Evolutionary conservation across 2,797 vertebrate species (phyloP).

Genomic region (Melanotaenia pygmaea): DNA sequence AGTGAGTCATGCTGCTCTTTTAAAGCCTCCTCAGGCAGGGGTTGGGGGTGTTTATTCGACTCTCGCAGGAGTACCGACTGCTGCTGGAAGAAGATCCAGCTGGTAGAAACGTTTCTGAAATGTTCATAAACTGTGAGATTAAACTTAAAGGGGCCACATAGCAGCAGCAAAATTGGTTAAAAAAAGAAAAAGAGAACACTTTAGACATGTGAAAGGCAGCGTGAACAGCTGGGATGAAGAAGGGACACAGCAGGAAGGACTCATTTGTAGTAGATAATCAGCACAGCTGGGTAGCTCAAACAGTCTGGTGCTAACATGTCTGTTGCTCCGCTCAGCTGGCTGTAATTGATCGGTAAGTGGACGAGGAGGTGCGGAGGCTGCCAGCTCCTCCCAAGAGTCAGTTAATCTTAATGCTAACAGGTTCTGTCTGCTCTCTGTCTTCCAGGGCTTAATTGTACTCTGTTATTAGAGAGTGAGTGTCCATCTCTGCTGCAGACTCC

Average conservation of each 20-base stretch:
- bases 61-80: background rate
- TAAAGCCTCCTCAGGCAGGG: background rate
- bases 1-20: conserved; percentile 80
- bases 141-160: background rate
- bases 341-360: conserved; percentile 15
- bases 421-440: conserved; percentile 85
- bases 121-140: background rate
- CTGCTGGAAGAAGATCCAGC: background rate
- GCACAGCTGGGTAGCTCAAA: background rate
- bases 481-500: conserved; percentile 57
- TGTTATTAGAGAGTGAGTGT: conserved; percentile 97
- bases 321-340: conserved; percentile 1
- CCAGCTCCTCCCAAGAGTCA: conserved; percentile 8
- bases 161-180: background rate
- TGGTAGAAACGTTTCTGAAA: background rate
- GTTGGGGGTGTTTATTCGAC: too few species aligned
- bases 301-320: background rate
- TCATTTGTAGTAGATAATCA: background rate
- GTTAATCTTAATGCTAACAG: conserved; percentile 61
- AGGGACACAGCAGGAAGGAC: background rate
- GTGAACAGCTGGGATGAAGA: background rate
- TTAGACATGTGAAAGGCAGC: too few species aligned
- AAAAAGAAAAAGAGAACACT: too few species aligned
- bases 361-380: conserved; percentile 1
- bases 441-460: conserved; percentile 94